These are phyloP conservation scores for Caenorhabditis tropicalis DNA, from an alignment of 1,140 invertebrate species.

Conservation along the genomic window DNA sequence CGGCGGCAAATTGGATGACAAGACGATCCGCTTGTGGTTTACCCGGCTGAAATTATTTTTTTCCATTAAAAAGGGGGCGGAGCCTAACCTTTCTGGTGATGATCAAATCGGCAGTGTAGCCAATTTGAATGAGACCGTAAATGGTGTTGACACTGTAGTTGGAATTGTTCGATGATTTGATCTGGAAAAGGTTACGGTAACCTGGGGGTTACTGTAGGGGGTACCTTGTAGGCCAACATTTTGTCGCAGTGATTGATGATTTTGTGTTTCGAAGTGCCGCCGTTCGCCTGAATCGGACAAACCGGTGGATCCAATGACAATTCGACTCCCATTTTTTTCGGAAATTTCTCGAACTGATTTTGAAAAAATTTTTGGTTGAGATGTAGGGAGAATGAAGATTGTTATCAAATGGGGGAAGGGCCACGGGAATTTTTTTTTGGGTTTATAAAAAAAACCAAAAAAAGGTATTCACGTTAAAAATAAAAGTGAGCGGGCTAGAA, in stretches of 20 bases:
- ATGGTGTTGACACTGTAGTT: constrained; percentile 43
- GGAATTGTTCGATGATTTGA: constrained; percentile 47
- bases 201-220: no score
- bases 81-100: constrained; percentile 35
- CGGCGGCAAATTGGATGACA: constrained; percentile 30
- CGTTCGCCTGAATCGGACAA: constrained; percentile 33
- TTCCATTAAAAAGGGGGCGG: no score
- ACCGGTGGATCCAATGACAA: constrained; percentile 24
- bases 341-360: not conserved
- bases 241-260: constrained; percentile 46
- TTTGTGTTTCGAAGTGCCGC: constrained; percentile 40
- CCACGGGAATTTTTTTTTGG: no score
- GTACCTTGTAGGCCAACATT: constrained; percentile 44
- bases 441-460: no score
- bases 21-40: constrained; percentile 34
- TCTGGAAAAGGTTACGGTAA: no score
- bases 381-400: no score
- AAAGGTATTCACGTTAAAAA: no score
- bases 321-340: constrained; percentile 23
- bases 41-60: not conserved
- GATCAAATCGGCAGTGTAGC: constrained; percentile 8
- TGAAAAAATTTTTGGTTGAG: no score
- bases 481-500: no score
- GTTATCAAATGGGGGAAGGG: no score
- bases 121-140: constrained; percentile 10